Percentiles rank a stretch among this genome's conserved stretches.
These are phyloP conservation scores for Dipodomys spectabilis DNA, from an alignment of 2,113 vertebrate species.

Conservation along the genomic window DNA sequence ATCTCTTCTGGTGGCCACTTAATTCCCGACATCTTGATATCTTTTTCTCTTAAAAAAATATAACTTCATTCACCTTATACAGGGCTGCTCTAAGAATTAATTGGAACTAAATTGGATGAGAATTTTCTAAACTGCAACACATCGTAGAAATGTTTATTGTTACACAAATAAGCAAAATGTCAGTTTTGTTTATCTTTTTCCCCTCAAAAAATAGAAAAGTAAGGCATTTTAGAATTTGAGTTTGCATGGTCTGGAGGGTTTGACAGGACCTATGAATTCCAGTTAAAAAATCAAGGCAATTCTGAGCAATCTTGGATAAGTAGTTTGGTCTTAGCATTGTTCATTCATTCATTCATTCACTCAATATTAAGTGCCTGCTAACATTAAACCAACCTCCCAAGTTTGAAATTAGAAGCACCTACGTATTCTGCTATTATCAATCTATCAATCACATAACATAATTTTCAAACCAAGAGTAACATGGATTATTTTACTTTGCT, in stretches of 20 bases:
- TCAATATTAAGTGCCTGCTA: neutral
- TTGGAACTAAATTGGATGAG: neutral
- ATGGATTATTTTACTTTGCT: conserved; percentile 15
- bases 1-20: neutral
- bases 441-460: neutral
- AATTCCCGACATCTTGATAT: neutral
- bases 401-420: conserved; percentile 1
- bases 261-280: neutral
- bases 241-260: neutral
- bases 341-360: neutral
- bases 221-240: neutral
- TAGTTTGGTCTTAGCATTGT: neutral
- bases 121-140: neutral
- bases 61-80: neutral
- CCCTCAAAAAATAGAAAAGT: neutral
- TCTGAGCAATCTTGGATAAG: neutral
- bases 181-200: neutral
- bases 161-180: neutral
- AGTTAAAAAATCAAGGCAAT: neutral
- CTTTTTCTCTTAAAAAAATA: neutral
- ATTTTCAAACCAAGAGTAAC: neutral
- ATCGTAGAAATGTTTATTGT: neutral
- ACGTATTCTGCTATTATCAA: neutral
- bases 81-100: neutral
- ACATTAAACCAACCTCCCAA: conserved; percentile 1